Evolutionary conservation across 1,140 invertebrate species (phyloP), one percentile per base, ranked within the genome.

Genomic region (Globodera ellingtonae): DNA sequence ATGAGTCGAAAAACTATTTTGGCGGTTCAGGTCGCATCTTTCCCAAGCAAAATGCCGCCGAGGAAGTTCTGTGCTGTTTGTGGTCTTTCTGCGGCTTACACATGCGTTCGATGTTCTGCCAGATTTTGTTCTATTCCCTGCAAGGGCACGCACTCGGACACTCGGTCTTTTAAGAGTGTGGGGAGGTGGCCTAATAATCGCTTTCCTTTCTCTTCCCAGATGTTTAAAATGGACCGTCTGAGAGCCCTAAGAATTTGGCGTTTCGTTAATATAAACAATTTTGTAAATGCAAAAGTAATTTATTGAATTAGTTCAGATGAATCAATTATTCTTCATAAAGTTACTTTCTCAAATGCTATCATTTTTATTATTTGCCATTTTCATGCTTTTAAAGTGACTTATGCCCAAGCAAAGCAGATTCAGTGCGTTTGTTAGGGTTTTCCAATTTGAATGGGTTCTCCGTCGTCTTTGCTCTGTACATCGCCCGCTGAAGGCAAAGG

Each of bases 21-120:
- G 47, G 9, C 66, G 7, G 24, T 72, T 35, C 3, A 75, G 72
- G 71, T 80, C 0, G 47, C 15, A 50, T 73, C 79, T 6, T 75
- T 74, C 10, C 62, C 79, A 3, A 80, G 79, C n/a, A 24, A 15
- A 47, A 44, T 67, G 21, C 79, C 79, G 18, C 44, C 79, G 6
- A 46, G 79, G 7, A 80, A 80, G 56, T 80, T 80, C 13, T 80
- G 79, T 13, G 48, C 79, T 9, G 79, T 80, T 35, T 80, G 79
- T 56, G 79, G 79, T 18, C 44, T 78, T 66, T 78, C 47, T 21
- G 75, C 79, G 9, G 44, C 35, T 44, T 80, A 80, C 70, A 80
- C 56, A 9, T 80, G 79, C 62, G 79, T 79, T 18, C 67, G 72
- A 44, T 80, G 79, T 78, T 66, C 65, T 15, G 75, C 79, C 44